Evolutionary conservation across 2,797 vertebrate species (phyloP).

Genomic region (Hydrolagus colliei): DNA sequence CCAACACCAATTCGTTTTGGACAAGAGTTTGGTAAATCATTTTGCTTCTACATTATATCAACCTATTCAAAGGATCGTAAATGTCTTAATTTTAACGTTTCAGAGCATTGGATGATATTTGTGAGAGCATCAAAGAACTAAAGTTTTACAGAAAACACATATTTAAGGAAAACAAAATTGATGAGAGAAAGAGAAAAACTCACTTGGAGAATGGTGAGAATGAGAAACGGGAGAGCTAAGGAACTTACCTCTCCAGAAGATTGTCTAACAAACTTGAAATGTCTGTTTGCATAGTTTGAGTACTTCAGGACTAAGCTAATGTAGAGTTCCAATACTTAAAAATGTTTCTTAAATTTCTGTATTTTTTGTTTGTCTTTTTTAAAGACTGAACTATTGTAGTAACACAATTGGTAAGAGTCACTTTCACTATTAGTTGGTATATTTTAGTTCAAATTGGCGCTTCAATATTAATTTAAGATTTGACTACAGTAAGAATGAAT

Average conservation of each 20-base stretch:
- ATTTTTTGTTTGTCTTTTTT: slow-evolving; percentile 1
- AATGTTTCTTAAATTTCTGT: not conserved
- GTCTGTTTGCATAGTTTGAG: not conserved
- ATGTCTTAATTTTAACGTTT: slow-evolving; percentile 47
- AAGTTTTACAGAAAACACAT: slow-evolving; percentile 79
- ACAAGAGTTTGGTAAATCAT: slow-evolving; percentile 38
- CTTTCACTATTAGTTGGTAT: not conserved
- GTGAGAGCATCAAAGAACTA: slow-evolving; percentile 89
- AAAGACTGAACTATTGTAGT: not conserved
- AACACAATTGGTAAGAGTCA: not conserved
- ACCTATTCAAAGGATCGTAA: slow-evolving; percentile 43
- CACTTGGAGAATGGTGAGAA: slow-evolving; percentile 63
- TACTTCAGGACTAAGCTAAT: not conserved
- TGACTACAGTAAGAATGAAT: too few species aligned
- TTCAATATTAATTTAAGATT: not conserved
- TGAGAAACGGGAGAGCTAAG: slow-evolving; percentile 48
- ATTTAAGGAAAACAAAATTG: slow-evolving; percentile 66
- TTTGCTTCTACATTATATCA: slow-evolving; percentile 46
- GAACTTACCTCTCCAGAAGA: not conserved
- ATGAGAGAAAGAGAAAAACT: slow-evolving; percentile 68
- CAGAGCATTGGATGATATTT: slow-evolving; percentile 90
- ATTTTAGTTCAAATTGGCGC: not conserved
- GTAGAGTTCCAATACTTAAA: too few species aligned
- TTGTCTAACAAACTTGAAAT: not conserved
- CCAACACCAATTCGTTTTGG: slow-evolving; percentile 34